phyloP scores from a whole-genome alignment of 2,888 invertebrate genomes.

The Brachynemurus nebulosus region DNA sequence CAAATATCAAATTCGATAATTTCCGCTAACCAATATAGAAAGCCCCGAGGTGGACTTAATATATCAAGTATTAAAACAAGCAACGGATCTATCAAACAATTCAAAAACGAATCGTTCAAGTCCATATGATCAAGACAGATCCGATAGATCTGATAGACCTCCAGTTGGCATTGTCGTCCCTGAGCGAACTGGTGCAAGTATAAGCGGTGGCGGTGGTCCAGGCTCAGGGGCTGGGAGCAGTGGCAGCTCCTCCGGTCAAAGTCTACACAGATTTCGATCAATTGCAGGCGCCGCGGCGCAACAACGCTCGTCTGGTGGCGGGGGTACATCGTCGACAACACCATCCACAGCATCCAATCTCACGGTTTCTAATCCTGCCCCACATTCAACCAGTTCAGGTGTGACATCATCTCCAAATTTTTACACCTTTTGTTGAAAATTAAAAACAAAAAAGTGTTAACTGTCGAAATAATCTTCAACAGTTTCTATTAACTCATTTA shows the following conservation, averaged over 20 bases:
- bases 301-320: constrained; percentile 32
- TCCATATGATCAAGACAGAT: constrained; percentile 29
- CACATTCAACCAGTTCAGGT: constrained; percentile 59
- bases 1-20: no score
- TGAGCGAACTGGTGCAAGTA: constrained; percentile 24
- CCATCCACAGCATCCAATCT: constrained; percentile 33
- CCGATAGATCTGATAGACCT: constrained; percentile 31
- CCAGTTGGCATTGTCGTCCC: constrained; percentile 34
- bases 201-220: constrained; percentile 30
- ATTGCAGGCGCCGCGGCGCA: constrained; percentile 17
- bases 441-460: no score
- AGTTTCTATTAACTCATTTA: no score
- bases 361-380: constrained; percentile 47
- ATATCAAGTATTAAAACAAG: constrained; percentile 90
- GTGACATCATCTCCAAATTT: no score
- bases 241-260: constrained; percentile 38
- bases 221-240: constrained; percentile 34
- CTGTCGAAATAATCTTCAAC: no score
- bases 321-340: constrained; percentile 25
- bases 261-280: constrained; percentile 32
- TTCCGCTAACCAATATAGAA: constrained; percentile 36
- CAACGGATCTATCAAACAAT: constrained; percentile 66
- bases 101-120: constrained; percentile 27
- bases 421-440: no score
- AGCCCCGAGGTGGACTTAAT: constrained; percentile 72